These are phyloP conservation scores for Ptychadena robeensis DNA, from an alignment of 2,797 vertebrate species.

Conservation along the genomic window DNA sequence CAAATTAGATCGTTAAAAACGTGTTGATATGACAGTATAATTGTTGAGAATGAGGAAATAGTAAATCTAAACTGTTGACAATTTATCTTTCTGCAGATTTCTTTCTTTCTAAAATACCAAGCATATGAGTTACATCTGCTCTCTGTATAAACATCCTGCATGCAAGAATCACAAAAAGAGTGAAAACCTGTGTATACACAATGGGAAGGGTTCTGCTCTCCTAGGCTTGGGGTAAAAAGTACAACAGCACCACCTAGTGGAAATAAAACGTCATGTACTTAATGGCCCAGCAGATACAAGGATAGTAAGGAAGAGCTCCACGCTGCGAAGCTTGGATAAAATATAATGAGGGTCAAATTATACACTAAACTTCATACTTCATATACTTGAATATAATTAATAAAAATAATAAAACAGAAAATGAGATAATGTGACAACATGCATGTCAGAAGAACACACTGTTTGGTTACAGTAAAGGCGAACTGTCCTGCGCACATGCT, in stretches of 20 bases:
- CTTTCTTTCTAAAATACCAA: neutral
- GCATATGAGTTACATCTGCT: neutral
- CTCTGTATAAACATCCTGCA: slow-evolving; percentile 8
- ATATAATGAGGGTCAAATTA: neutral
- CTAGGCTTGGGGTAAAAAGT: neutral
- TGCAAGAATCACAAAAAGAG: neutral
- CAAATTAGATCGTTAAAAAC: too few species aligned
- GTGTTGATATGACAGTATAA: neutral
- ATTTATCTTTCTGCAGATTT: neutral
- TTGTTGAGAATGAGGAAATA: neutral
- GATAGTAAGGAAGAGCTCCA: neutral
- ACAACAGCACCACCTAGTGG: slow-evolving; percentile 30
- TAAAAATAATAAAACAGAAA: too few species aligned
- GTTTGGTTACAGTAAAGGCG: neutral
- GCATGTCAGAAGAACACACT: too few species aligned
- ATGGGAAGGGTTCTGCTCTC: neutral
- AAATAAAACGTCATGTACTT: neutral
- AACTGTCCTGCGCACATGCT: neutral
- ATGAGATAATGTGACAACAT: too few species aligned
- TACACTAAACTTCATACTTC: too few species aligned
- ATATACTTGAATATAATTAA: too few species aligned
- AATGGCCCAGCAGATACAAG: neutral
- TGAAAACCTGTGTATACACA: neutral
- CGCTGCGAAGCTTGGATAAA: neutral
- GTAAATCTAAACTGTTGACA: neutral